phyloP scores from a whole-genome alignment of 2,888 invertebrate genomes.

The Microplitis manilae region DNA sequence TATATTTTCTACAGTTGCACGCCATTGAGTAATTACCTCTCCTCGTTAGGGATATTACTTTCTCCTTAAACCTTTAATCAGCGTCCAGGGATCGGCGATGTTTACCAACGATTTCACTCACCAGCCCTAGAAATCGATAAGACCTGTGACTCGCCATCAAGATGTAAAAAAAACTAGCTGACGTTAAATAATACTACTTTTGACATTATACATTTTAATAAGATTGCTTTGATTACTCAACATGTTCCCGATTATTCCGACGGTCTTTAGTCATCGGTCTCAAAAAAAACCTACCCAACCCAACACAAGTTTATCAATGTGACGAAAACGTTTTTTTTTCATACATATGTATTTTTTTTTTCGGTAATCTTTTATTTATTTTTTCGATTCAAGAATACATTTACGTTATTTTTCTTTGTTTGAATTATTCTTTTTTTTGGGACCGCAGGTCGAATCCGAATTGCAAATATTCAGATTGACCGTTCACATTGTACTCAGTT shows the following conservation, averaged over 20 bases:
- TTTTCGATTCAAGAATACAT: not conserved
- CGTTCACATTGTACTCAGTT: not conserved
- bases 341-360: not conserved
- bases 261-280: no score
- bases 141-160: slow-evolving; percentile 44
- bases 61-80: slow-evolving; percentile 62
- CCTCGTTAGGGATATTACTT: slow-evolving; percentile 68
- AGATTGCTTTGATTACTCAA: not conserved
- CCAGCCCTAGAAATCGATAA: slow-evolving; percentile 47
- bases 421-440: not conserved
- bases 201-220: not conserved
- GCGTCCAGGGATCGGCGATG: slow-evolving; percentile 57
- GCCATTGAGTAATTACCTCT: slow-evolving; percentile 69
- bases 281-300: no score
- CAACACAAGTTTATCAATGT: no score
- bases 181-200: not conserved
- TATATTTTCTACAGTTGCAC: slow-evolving; percentile 59
- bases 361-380: not conserved
- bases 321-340: not conserved
- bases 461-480: slow-evolving; percentile 36
- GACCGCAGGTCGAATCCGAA: slow-evolving; percentile 19
- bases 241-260: no score
- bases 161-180: not conserved
- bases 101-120: slow-evolving; percentile 55
- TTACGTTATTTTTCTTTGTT: slow-evolving; percentile 8